Evolutionary conservation across 2,797 vertebrate genomes (phyloP), one percentile per base, ranked within the genome.

Genomic region (Rhadinocentrus ornatus): DNA sequence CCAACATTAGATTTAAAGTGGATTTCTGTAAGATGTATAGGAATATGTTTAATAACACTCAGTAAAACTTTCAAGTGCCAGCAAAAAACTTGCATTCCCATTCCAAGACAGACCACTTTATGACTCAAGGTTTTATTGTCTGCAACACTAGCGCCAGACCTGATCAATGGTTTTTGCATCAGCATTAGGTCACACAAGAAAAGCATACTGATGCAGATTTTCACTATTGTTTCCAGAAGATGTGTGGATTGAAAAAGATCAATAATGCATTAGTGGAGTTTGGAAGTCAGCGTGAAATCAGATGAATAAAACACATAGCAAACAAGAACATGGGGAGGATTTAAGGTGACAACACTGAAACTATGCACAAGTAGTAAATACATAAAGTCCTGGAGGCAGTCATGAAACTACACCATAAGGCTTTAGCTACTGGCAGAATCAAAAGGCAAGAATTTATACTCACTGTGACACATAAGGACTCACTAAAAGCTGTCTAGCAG

Each of bases 81-180:
- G 4, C 24, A 2, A n/a, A n/a, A 71, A 72, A 44, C 15, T 9
- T n/a, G 6, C 3, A 22, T 27, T 37, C 48, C 27, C 22, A 0
- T 32, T n/a, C 37, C 12, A 15, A 54, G 1, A 31, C 24, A 24
- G 4, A 15, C 54, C 0, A 0, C 31, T 44, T 55, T 32, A 29
- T n/a, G 34, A 29, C 6, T 34, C 27, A 3, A 58, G 15, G 32
- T 6, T 66, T 34, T 3, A 18, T 52, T 26, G 35, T 53, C 12
- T 72, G 56, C 16, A 60, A 27, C 41, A 46, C 1, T 2, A 44
- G 52, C 34, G 27, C 10, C 20, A 3, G 22, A 69, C 18, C 59
- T 54, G 44, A 82, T 86, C 72, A 50, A 61, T 66, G 56, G 52
- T 15, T 61, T 70, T 46, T 34, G 46, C 69, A 75, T 78, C 56